Base-by-base conservation (phyloP, 2,888 invertebrate species). In the Spisula subtruncata region DNA sequence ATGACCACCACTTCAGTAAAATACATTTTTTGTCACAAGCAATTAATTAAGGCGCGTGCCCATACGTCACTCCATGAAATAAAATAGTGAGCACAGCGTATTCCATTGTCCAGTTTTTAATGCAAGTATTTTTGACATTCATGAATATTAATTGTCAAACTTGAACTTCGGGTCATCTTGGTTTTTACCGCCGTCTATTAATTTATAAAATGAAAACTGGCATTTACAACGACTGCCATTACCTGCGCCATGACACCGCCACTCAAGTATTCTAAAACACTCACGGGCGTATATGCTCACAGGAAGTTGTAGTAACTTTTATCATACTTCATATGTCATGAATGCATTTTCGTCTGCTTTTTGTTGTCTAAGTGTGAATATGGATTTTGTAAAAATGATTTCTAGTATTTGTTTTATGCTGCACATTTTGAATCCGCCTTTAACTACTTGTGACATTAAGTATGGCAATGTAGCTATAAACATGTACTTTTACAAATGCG, bases 121-220 rank as follows among this genome's bases (percentile, higher is more conserved):
- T 35, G 75, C 35, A 35, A 75, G 75, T 32, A 75, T 35, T 75
- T 75, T 75, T 75, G 75, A 75, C 75, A 75, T 75, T 75, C 75
- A 75, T 75, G 75, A 75, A 75, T 32, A 75, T 75, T 18, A 32
- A 35, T 75, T 75, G 75, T 75, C 75, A 75, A 75, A 14, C 32
- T 35, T 75, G 32, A 75, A 75, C 75, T 20, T 75, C 12, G 32
- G 35, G 75, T 32, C 35, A 32, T 0, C 5, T 35, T 35, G 75
- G n/a, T 35, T 75, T 71, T 71, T 75, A 75, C 16, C 12, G 14
- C 32, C 18, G 35, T 75, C 32, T 35, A 35, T 32, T 35, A 35
- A 16, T 32, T 75, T 75, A 75, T 32, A 12, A 75, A 75, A 12
- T 75, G 75, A 75, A 75, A 35, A 14, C 18, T 75, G 75, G 35